A percentile compares a stretch with the other conserved stretches of the same genome.
Conservation (phyloP, 2,888 invertebrate species). For the Girardia tigrina region DNA sequence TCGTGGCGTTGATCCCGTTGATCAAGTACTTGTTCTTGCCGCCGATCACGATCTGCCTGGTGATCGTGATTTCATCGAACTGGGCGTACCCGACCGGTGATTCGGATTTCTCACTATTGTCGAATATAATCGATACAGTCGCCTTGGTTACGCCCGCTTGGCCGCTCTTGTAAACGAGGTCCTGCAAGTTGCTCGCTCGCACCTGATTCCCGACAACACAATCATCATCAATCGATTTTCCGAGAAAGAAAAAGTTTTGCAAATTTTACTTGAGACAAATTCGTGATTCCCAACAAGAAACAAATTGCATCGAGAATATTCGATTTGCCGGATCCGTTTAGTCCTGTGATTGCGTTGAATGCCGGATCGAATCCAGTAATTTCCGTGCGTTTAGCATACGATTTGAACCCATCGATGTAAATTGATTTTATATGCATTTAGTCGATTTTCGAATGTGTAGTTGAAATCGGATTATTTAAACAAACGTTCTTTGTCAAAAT, state of each 20-base stretch:
- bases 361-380: conserved; percentile 77
- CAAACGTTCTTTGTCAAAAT: not conserved
- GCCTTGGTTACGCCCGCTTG: conserved; percentile 89
- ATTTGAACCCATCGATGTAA: not conserved
- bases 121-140: conserved; percentile 83
- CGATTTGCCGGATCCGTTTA: conserved; percentile 93
- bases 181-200: conserved; percentile 72
- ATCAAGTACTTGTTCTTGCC: conserved; percentile 66
- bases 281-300: conserved; percentile 85
- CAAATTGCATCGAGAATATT: conserved; percentile 93
- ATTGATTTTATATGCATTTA: not conserved
- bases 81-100: conserved; percentile 81
- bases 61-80: conserved; percentile 75
- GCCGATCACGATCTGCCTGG: conserved; percentile 72
- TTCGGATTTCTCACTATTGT: conserved; percentile 65
- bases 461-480: not conserved
- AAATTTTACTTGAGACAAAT: conserved; percentile 76
- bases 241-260: no score
- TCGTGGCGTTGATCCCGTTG: conserved; percentile 76
- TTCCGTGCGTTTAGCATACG: conserved; percentile 56
- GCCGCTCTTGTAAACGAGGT: conserved; percentile 90
- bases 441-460: not conserved
- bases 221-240: no score
- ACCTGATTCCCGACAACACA: no score
- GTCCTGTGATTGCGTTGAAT: conserved; percentile 92